These are phyloP conservation scores for Salpingus planirostris DNA, from an alignment of 2,888 invertebrate species.

Conservation along the genomic window DNA sequence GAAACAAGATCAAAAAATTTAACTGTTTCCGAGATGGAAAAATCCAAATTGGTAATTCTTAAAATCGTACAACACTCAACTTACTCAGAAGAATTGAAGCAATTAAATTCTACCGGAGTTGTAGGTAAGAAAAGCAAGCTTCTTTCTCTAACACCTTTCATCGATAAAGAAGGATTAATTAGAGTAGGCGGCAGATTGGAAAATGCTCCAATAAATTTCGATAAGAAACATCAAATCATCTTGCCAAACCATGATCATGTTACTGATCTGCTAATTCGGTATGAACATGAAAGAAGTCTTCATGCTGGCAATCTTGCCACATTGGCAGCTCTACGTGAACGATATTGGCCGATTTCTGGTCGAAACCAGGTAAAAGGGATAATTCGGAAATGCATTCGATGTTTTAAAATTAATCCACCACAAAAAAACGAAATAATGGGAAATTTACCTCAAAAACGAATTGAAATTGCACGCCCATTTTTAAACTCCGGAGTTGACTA, in stretches of 20 bases:
- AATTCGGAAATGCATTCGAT: background rate
- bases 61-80: too few species aligned
- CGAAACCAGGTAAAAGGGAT: background rate
- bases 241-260: background rate
- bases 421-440: background rate
- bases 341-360: background rate
- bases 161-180: background rate
- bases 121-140: too few species aligned
- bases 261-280: background rate
- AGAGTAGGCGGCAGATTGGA: background rate
- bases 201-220: background rate
- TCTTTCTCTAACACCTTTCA: background rate
- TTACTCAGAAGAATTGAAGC: too few species aligned
- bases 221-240: background rate
- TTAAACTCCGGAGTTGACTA: constrained; percentile 1
- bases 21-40: too few species aligned
- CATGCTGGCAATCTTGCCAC: background rate
- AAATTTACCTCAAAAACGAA: background rate
- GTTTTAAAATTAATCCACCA: background rate
- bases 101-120: too few species aligned
- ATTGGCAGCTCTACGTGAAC: background rate
- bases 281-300: background rate
- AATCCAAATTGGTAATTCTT: too few species aligned
- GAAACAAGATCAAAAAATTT: too few species aligned
- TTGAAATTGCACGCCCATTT: background rate